Evolutionary conservation across 2,113 vertebrate genomes (phyloP), one percentile per base, ranked within the genome.

Genomic region (Cololabis saira): DNA sequence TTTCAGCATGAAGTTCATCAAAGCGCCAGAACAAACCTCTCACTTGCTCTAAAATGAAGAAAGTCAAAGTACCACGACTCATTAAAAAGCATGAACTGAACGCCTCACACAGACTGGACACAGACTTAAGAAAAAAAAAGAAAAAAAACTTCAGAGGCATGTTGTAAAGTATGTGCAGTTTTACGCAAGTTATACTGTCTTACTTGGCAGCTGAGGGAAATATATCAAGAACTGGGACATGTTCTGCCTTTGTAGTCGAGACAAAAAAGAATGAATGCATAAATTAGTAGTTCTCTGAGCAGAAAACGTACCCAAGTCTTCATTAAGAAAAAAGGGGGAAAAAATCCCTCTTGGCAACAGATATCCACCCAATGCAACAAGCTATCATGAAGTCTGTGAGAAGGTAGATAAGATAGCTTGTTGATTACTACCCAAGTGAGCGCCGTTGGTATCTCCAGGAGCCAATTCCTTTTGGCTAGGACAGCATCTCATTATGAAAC

Each of bases 241-340:
- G 1, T 27, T 51, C 61, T 58, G 75, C 65, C 87, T 93, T 92
- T 92, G 90, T 91, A 91, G 90, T 83, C 18, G 22, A 89, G 84
- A 90, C 84, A 78, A 91, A 91, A 92, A 92, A 68, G 84, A 91
- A 92, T 88, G 68, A 83, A 91, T 91, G 69, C 87, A 92, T 92
- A 92, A 91, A 92, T 92, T 82, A 92, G 74, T 52, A 15, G 74
- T 81, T 57, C 74, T 86, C 80, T 61, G 83, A 75, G 61, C 49
- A 21, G 81, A 80, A 83, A 78, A 79, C 57, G 62, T 62, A 84
- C 71, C 73, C 50, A 47, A 69, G 73, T 75, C 72, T 77, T 80
- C 19, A 77, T 58, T 52, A 18, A 45, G 30, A 71, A 47, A 72
- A 78, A 72, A 69, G 33, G 33, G 33, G 33, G 60, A 40, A 71